Base-by-base conservation (phyloP, 2,797 vertebrate genomes). In the Philypnodon macrostomus region DNA sequence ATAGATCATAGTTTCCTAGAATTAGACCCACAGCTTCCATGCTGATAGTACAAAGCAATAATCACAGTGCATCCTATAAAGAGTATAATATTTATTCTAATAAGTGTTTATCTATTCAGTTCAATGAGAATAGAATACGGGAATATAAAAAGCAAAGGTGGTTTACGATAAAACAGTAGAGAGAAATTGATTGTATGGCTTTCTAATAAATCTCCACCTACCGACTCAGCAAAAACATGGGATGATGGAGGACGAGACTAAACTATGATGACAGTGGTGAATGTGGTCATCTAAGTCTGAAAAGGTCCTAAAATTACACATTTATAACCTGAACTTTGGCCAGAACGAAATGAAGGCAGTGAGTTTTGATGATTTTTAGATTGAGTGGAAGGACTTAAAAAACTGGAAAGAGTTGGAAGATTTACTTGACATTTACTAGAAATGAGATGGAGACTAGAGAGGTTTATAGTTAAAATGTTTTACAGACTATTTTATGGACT, bases 201-300 rank as follows among this genome's bases (percentile, higher is more conserved):
- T 14, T 44, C 36, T 62, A 61, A 72, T 80, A 63, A 62, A 77
- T 80, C 55, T 73, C 53, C 53, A 48, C 36, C 60, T 34, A 47
- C 39, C 63, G 47, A 72, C 44, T 69, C 49, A 63, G 46, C 55
- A 52, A 33, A 73, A 45, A 35, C 48, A 36, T 40, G 34, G 5
- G 23, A 44, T 59, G 77, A 78, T 67, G 65, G 59, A 78, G 52
- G 53, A 58, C 3, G 0, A 52, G 40, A 39, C 32, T 63, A 62
- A 81, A 62, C 62, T 42, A 34, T 24, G 33, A 14, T 38, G 57
- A 63, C 56, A 51, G 31, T 23, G 23, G 46, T 41, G 50, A 48
- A 30, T 54, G 41, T 0, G 30, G 35, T 69, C 32, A 46, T 41
- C 18, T 39, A 41, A 34, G 45, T 46, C 44, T 23, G n/a, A 23